These are phyloP conservation scores for Oreocharis arfaki DNA, from an alignment of 2,113 vertebrate species.

Conservation along the genomic window DNA sequence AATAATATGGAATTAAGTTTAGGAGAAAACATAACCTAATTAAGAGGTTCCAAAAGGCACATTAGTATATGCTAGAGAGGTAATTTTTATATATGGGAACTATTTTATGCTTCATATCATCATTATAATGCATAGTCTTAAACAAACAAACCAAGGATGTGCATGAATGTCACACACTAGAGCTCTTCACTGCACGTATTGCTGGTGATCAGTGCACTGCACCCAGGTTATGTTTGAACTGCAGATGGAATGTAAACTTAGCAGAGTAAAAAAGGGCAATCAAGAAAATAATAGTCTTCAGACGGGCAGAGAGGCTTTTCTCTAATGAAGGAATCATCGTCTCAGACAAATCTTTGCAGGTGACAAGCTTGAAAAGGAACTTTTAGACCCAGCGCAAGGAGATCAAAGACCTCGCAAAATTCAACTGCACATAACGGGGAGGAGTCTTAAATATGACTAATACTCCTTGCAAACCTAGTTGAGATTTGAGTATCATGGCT, in stretches of 20 bases:
- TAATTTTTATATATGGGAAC: neutral
- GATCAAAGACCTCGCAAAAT: neutral
- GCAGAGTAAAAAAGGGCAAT: neutral
- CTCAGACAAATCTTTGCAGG: neutral
- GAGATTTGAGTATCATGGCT: neutral
- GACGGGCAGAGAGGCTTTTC: neutral
- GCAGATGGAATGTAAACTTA: neutral
- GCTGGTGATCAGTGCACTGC: neutral
- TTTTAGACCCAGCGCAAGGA: neutral
- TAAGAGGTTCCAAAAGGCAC: neutral
- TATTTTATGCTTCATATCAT: neutral
- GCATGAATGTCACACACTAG: neutral
- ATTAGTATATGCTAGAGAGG: neutral
- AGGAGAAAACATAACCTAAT: neutral
- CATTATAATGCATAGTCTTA: neutral
- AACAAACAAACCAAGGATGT: neutral
- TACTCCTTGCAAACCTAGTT: neutral
- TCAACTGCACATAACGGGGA: neutral
- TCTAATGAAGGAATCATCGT: neutral
- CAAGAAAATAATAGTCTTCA: neutral
- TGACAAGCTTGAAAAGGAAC: neutral
- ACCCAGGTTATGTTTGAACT: neutral
- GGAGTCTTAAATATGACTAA: neutral
- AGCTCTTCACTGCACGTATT: neutral
- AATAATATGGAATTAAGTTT: neutral